phyloP scores from a whole-genome alignment of 2,888 invertebrate species.

The Leistus spinibarbis region DNA sequence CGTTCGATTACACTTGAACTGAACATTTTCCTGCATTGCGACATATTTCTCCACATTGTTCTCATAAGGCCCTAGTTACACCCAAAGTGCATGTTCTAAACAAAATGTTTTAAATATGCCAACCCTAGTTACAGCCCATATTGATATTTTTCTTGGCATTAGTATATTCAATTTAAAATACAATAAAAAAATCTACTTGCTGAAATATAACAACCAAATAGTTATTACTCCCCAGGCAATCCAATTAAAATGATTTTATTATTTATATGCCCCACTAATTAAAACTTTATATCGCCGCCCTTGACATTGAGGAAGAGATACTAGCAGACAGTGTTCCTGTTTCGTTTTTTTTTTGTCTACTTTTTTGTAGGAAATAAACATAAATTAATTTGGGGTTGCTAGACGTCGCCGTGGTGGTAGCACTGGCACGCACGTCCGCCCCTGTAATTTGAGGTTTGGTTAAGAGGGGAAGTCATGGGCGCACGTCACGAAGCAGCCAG shows the following conservation, averaged over 20 bases:
- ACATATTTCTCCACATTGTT: too few relatives aligned
- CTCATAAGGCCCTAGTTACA: too few relatives aligned
- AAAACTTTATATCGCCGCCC: neutral
- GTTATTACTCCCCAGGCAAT: neutral
- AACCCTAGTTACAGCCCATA: too few relatives aligned
- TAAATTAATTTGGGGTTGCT: conserved; percentile 31
- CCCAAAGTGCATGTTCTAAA: too few relatives aligned
- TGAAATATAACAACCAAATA: too few relatives aligned
- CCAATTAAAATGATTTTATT: neutral
- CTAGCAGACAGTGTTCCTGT: neutral
- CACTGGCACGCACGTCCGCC: conserved; percentile 20
- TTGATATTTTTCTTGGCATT: too few relatives aligned
- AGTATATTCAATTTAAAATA: too few relatives aligned
- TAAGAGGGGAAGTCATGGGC: neutral
- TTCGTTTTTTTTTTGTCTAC: neutral
- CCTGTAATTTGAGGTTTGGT: conserved; percentile 31
- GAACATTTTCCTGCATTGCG: neutral
- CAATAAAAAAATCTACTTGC: too few relatives aligned
- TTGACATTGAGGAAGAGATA: neutral
- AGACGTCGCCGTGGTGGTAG: neutral
- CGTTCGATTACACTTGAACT: too few relatives aligned
- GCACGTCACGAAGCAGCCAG: neutral
- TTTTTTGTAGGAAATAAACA: conserved; percentile 27
- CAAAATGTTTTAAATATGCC: too few relatives aligned
- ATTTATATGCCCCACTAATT: neutral